Base-by-base conservation (phyloP, 37 sponge, comb jelly and placozoan genomes). In the Beroe forskalii region DNA sequence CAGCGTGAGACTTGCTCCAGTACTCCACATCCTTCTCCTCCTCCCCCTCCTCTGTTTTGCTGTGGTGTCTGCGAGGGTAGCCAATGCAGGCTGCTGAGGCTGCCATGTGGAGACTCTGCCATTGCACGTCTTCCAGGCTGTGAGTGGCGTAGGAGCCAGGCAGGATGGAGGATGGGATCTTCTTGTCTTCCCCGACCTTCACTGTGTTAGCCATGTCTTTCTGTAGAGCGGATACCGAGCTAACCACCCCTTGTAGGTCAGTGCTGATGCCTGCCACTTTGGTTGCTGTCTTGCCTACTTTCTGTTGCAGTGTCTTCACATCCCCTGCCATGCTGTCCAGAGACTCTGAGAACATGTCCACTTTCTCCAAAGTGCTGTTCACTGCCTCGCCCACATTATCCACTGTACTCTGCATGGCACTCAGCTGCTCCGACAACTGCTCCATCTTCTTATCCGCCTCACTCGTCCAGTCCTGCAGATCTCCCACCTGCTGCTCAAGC, bases 21-120 rank as follows among this genome's bases (percentile, higher is more conserved):
- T 48, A 12, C n/a, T n/a, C n/a, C n/a, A n/a, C n/a, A 48, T 12
- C 55, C 55, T 48, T 48, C 55, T 48, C 55, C 12, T 48, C 55
- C 12, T 6, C 55, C 6, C 12, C 12, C 12, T 48, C 55, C 55
- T 48, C 55, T 48, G 6, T 48, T 6, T 48, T 12, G 6, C 12
- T 12, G 6, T 12, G 6, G 66, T 64, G 25, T 4, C 66, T 8
- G 25, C 4, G 25, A 8, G 66, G 25, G 25, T 6, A 64, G 4
- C 66, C 66, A 4, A 23, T 23, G 17, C 66, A 64, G 6, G 66
- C 66, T 30, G 66, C 66, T 23, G 66, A 23, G 4, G 66, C 66
- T 30, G 66, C 66, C 66, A 64, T 64, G 66, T 64, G 66, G 20
- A 64, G 66, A 27, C 66, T 64, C 66, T 64, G 66, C 66, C 66